Percentiles rank a stretch among this genome's conserved stretches.
Conservation (phyloP, 2,113 vertebrate genomes). For the Hipposideros armiger region DNA sequence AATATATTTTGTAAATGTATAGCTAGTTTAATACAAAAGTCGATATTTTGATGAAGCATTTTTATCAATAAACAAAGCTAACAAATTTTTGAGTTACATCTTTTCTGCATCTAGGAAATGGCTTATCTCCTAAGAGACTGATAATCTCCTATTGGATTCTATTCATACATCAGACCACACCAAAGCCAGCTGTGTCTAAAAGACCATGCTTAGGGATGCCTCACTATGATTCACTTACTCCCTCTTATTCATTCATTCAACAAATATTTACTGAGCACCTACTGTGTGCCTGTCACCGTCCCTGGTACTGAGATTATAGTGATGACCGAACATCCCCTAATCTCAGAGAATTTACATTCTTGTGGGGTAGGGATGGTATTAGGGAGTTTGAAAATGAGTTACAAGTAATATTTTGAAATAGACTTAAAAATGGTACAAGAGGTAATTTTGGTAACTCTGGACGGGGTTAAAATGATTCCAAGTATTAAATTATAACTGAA, state of each 20-base stretch:
- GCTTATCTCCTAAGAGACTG: neutral
- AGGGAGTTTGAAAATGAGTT: neutral
- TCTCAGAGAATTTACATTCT: no score
- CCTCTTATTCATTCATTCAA: no score
- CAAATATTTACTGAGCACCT: no score
- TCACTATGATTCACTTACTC: neutral
- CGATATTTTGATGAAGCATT: neutral
- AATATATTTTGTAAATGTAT: neutral
- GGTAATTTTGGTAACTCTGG: neutral
- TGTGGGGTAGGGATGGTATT: no score
- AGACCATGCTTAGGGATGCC: neutral
- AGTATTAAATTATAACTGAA: slow-evolving; percentile 15
- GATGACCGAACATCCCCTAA: no score
- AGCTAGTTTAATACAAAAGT: slow-evolving; percentile 19
- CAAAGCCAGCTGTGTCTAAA: neutral
- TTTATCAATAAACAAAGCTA: neutral
- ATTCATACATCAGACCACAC: neutral
- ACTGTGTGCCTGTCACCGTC: no score
- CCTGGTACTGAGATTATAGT: no score
- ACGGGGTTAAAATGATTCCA: neutral
- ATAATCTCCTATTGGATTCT: neutral
- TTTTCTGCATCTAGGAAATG: neutral
- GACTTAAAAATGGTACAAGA: neutral
- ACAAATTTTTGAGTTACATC: neutral
- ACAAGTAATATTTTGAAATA: neutral